These are phyloP conservation scores for Brachypteracias leptosomus DNA, from an alignment of 2,113 vertebrate genomes.

Conservation along the genomic window DNA sequence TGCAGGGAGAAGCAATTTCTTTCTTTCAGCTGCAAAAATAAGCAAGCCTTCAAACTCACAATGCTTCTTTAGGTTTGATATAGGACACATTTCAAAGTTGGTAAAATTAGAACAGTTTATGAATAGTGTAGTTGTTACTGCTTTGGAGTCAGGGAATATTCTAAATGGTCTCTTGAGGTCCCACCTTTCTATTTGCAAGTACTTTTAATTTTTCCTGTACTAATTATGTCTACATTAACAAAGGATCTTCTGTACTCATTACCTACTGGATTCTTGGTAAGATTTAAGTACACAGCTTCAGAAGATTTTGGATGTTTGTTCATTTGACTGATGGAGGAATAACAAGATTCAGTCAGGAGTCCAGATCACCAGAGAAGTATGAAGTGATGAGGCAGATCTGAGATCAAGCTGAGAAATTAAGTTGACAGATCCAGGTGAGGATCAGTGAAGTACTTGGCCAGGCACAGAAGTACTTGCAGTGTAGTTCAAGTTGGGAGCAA, in stretches of 20 bases:
- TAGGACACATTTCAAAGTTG: background rate
- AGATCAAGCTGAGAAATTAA: background rate
- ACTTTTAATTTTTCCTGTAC: background rate
- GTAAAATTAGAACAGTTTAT: background rate
- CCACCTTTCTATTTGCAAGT: background rate
- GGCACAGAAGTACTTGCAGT: background rate
- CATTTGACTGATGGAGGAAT: background rate
- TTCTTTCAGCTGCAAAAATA: background rate
- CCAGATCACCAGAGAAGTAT: background rate
- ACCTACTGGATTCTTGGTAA: background rate
- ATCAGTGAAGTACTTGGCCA: background rate
- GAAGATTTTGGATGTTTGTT: background rate
- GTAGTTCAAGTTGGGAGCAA: background rate
- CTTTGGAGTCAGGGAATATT: background rate
- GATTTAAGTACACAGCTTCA: background rate
- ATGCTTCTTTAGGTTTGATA: background rate
- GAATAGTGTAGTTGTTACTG: background rate
- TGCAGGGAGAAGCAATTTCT: background rate
- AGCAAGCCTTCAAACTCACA: background rate
- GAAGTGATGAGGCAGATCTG: background rate
- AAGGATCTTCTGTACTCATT: background rate
- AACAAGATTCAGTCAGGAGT: background rate
- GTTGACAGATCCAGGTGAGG: background rate
- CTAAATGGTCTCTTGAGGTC: background rate
- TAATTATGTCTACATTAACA: background rate